A percentile compares a stretch with the other conserved stretches of the same genome.
Conservation (phyloP, 2,797 vertebrate genomes). For the Simalia tracyae region DNA sequence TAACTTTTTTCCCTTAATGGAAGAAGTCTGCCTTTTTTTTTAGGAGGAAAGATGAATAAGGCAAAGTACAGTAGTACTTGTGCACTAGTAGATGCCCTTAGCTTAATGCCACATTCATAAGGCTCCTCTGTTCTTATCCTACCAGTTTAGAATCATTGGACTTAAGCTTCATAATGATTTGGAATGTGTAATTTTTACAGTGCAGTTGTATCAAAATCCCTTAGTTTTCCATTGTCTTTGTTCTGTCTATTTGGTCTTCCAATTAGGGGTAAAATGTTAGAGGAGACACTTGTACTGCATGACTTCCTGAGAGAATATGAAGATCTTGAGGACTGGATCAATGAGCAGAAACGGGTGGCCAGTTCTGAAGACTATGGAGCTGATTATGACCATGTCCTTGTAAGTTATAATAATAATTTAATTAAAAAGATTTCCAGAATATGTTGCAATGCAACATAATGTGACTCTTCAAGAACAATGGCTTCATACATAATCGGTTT, state of each 20-base stretch:
- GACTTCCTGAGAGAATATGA: conserved; percentile 81
- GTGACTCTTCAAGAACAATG: not conserved
- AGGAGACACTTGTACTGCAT: conserved; percentile 81
- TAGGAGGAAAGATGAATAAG: not conserved
- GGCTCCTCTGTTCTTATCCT: not conserved
- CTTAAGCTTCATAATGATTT: not conserved
- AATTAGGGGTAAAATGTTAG: conserved; percentile 69
- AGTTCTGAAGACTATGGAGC: conserved; percentile 78
- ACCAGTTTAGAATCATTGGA: not conserved
- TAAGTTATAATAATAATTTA: conserved; percentile 60
- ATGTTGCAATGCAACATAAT: not conserved
- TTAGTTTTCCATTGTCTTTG: not conserved
- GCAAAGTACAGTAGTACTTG: not conserved
- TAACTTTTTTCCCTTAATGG: not conserved
- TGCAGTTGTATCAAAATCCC: not conserved
- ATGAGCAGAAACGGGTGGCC: conserved; percentile 75
- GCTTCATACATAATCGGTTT: not conserved
- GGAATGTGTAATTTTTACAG: not conserved
- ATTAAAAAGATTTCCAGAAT: not conserved
- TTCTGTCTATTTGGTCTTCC: not conserved
- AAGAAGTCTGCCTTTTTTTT: not conserved
- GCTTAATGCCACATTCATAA: not conserved
- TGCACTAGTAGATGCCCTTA: not conserved
- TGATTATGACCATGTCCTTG: conserved; percentile 81
- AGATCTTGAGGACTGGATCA: conserved; percentile 84